Conservation (phyloP, 1,140 invertebrate genomes). For the Drosophila repletoides region DNA sequence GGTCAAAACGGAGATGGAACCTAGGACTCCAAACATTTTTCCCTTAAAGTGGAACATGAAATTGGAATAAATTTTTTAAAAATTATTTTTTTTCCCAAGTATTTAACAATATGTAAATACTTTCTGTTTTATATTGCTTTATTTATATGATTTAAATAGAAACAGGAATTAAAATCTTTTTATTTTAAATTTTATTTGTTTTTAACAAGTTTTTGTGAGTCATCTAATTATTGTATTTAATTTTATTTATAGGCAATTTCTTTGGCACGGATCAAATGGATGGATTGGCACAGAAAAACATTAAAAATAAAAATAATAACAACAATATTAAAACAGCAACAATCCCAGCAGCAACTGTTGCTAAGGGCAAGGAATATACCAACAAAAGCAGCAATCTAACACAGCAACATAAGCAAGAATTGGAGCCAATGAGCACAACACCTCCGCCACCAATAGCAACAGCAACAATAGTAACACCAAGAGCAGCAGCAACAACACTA, state of each 20-base stretch:
- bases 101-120: no score
- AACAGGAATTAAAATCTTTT: no score
- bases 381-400: conserved; percentile 20
- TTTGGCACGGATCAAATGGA: conserved; percentile 60
- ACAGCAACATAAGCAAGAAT: conserved; percentile 7
- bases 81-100: no score
- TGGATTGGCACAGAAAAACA: conserved; percentile 44
- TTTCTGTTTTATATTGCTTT: no score
- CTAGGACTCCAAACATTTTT: no score
- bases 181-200: no score
- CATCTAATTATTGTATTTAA: not conserved
- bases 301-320: conserved; percentile 51
- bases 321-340: conserved; percentile 47
- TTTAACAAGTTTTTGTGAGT: not conserved
- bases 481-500: not conserved
- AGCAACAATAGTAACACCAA: not conserved
- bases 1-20: no score
- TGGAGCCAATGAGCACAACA: conserved; percentile 42
- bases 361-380: conserved; percentile 9
- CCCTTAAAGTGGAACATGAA: no score
- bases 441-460: conserved; percentile 17
- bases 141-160: no score
- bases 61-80: no score
- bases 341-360: not conserved
- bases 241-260: conserved; percentile 34